Conservation (phyloP, 2,113 vertebrate genomes). For the Eulemur rufifrons region DNA sequence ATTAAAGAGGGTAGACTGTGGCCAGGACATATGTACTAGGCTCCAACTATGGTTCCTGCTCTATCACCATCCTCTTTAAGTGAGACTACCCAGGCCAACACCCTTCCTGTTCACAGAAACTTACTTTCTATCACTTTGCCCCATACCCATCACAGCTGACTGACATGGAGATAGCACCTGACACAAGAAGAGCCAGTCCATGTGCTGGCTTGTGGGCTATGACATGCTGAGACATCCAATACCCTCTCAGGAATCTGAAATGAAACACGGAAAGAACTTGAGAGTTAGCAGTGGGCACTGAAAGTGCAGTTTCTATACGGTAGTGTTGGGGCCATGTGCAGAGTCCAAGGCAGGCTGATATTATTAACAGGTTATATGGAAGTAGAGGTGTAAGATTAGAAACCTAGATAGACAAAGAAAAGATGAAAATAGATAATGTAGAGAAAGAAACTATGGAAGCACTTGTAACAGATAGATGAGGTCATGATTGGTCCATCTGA, state of each 20-base stretch:
- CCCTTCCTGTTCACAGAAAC: background rate
- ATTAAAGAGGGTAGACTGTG: background rate
- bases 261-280: background rate
- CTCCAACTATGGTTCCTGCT: accelerated
- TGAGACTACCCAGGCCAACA: background rate
- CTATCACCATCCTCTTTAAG: no score
- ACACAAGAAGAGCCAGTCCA: accelerated
- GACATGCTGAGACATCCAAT: no score
- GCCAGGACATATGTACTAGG: background rate
- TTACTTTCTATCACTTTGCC: background rate
- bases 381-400: background rate
- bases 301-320: background rate
- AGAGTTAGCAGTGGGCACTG: no score
- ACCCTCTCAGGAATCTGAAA: background rate
- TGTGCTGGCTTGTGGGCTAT: background rate
- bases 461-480: background rate
- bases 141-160: background rate
- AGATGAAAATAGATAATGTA: background rate
- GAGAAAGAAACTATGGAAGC: background rate
- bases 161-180: background rate
- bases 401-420: background rate
- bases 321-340: background rate
- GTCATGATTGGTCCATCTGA: no score
- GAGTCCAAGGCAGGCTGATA: background rate
- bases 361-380: background rate